Base-by-base conservation (phyloP, 2,888 invertebrate genomes). In the Oeneis ivallda region DNA sequence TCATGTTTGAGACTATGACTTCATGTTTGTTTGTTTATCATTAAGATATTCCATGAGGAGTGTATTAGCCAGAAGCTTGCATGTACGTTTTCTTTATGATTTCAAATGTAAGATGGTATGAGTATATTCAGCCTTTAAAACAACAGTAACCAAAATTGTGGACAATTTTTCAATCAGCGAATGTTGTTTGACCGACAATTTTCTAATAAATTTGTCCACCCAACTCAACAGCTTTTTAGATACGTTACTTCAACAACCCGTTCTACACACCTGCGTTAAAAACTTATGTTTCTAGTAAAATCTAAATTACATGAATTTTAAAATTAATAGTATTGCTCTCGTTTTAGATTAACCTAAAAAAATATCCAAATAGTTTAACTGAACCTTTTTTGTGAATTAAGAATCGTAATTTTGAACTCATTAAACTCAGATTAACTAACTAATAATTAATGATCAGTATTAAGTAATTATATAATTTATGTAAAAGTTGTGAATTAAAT, bases 111-210 rank as follows among this genome's bases (percentile, higher is more conserved):
- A 11, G 11, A 19, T 56, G 19, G 39, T n/a, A n/a, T n/a, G n/a
- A n/a, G n/a, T 56, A 39, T 41, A 56, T 17, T 39, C 43, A 58
- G 19, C 50, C 37, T 60, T 60, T 57, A 58, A 66, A 43, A 62
- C 65, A 52, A 32, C 39, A 67, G 76, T 76, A 74, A 74, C 72
- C 76, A 69, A 78, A 80, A 61, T 82, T 79, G 80, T 81, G 80
- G 76, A 76, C 81, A 84, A 85, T 86, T 82, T 84, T 82, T 81
- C 85, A 85, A 85, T 85, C 84, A 78, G 73, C 64, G 63, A 56
- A 58, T 62, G 56, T 65, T 69, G 63, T 68, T 70, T 70, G 69
- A 47, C 64, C 62, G 65, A 49, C 64, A 49, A 58, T 58, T 70
- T 67, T 50, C 32, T 50, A 62, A 68, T 66, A 63, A 58, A 60